Base-by-base conservation (phyloP, 2,113 vertebrate genomes). In the Bufo gargarizans region DNA sequence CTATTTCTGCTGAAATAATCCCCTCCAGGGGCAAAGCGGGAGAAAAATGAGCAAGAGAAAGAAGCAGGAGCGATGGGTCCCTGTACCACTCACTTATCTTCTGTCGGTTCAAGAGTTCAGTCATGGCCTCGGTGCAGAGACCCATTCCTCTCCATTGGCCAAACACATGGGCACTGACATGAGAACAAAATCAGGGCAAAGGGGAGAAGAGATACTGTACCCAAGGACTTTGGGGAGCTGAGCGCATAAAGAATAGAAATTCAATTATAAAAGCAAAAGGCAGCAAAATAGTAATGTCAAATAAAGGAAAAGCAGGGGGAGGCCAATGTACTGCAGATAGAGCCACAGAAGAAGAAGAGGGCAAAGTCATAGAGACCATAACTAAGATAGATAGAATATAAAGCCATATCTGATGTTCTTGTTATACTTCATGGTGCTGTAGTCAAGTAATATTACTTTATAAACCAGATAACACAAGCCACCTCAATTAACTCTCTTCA, bases 11-110 rank as follows among this genome's bases (percentile, higher is more conserved):
- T 74, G 82, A 77, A 89, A 84, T 84, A 89, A 89, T 76, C 87
- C 72, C 87, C 81, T 83, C 87, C 72, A 63, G 87, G 87, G 87
- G 71, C 72, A 89, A 83, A 84, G 87, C 77, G 61, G 53, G 56
- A 88, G 72, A 83, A 58, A 88, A 84, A 88, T 84, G 87, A 84
- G 69, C 81, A 83, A 13, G 49, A 82, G 81, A 88, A 77, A 84
- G 87, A 84, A 89, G 87, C 82, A 89, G 87, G 81, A 89, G 71
- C 82, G 72, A 89, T 89, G 81, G 81, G 87, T 89, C 87, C 87
- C 87, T 89, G 33, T 89, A 69, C 87, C 87, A 89, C 87, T 89
- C 81, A 84, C 87, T 89, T 89, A 89, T 89, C 87, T 89, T 89
- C 72, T 63, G 47, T 89, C 87, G 87, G 87, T 89, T 89, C 87